phyloP scores from a whole-genome alignment of 2,113 vertebrate genomes.

The Scatophagus argus region DNA sequence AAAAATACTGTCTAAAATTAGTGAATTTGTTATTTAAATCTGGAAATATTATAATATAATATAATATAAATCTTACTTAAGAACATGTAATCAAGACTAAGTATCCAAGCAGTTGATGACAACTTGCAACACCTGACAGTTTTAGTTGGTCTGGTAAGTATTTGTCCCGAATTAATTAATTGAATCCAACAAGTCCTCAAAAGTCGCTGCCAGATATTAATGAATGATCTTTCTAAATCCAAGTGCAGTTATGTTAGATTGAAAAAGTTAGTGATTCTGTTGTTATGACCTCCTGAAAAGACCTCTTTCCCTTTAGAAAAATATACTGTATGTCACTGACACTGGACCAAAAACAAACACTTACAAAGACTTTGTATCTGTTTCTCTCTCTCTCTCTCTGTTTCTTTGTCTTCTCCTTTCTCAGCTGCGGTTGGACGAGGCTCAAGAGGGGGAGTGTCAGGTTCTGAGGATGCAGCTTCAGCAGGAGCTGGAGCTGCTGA shows the following conservation, averaged over 20 bases:
- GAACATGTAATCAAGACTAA: no score
- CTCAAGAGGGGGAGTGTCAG: conserved; percentile 84
- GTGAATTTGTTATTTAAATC: not conserved
- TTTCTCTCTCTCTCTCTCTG: not conserved
- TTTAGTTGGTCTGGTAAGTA: not conserved
- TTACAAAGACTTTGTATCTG: not conserved
- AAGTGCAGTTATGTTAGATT: not conserved
- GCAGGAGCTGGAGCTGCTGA: conserved; percentile 85
- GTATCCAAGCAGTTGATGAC: no score
- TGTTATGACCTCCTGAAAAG: not conserved
- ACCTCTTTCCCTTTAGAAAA: not conserved
- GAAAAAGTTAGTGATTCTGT: not conserved
- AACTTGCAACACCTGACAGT: no score
- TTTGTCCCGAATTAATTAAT: not conserved
- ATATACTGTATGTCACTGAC: not conserved
- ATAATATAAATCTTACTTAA: not conserved
- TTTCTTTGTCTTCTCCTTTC: not conserved
- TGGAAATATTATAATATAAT: no score
- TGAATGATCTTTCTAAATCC: no score
- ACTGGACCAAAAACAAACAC: not conserved
- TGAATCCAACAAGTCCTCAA: no score
- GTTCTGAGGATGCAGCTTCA: conserved; percentile 85
- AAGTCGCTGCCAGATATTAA: no score
- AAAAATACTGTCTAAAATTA: no score
- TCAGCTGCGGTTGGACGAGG: conserved; percentile 83